phyloP scores from a whole-genome alignment of 2,113 vertebrate genomes.

The Cervus canadensis region DNA sequence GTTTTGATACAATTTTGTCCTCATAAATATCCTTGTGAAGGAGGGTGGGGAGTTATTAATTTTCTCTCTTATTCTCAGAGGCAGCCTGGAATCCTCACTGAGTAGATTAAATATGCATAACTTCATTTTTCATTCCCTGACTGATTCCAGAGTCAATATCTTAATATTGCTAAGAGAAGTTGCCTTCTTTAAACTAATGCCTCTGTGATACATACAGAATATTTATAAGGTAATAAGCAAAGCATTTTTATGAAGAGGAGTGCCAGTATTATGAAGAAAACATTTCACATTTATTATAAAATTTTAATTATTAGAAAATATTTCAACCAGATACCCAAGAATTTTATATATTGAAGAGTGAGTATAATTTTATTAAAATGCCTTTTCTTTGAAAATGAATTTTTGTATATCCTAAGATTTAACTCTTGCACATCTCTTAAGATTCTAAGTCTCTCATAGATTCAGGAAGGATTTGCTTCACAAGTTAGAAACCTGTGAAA shows the following conservation, averaged over 20 bases:
- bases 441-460: not conserved
- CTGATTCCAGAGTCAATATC: conserved; percentile 73
- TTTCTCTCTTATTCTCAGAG: conserved; percentile 66
- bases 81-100: conserved; percentile 56
- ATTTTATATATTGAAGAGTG: not conserved
- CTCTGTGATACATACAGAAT: conserved; percentile 62
- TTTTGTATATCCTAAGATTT: not conserved
- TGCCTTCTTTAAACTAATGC: conserved; percentile 64
- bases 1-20: conserved; percentile 60
- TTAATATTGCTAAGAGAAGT: conserved; percentile 74
- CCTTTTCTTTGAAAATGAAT: conserved; percentile 39
- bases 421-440: not conserved
- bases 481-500: not conserved
- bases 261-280: conserved; percentile 31
- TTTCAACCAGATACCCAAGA: conserved; percentile 1
- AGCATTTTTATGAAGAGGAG: conserved; percentile 43
- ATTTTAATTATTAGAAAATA: conserved; percentile 53
- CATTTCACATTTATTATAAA: conserved; percentile 46
- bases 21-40: conserved; percentile 58
- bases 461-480: not conserved
- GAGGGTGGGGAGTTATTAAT: conserved; percentile 60
- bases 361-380: conserved; percentile 28
- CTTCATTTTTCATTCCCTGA: conserved; percentile 74
- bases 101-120: conserved; percentile 72
- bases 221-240: conserved; percentile 69